Base-by-base conservation (phyloP, 1,140 invertebrate genomes). In the Drosophila gunungcola region DNA sequence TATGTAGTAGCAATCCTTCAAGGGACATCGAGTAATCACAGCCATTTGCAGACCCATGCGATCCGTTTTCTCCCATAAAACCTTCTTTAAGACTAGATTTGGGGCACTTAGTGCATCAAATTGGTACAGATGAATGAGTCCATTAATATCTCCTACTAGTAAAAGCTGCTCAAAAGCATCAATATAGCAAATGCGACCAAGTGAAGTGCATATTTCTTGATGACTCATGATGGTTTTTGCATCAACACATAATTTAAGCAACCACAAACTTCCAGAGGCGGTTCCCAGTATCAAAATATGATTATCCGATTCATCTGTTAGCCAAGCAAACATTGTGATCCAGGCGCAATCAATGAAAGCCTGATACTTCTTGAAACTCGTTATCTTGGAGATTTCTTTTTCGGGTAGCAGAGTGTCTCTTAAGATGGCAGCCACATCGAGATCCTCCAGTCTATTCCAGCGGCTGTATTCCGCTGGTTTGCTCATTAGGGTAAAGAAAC, bases 291-390 rank as follows among this genome's bases (percentile, higher is more conserved):
- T 25, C 9, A 91, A 57, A 6, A 4, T 13, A 16, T 43, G 32
- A 7, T n/a, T 2, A 38, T 55, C 10, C 1, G 63, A 29, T 6
- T 39, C 12, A 0, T 16, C 25, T 3, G 58, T 1, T n/a, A 73
- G 42, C 89, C 84, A 90, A 4, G 46, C 58, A 39, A 85, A 80
- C 68, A 77, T 77, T 0, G 89, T 91, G 13, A 89, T 89, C 84
- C 84, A 89, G 27, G 60, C 55, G 48, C 73, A 85, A 65, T 89
- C 65, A 6, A 89, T 49, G 1, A 27, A 65, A 0, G 51, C 51
- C 21, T 89, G 64, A 53, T 61, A 88, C 1, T 65, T 53, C 12
- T 21, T 7, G 36, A 89, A 88, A 7, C 16, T 68, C 21, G 45
- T 42, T 4, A 89, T 84, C 6, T 34, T 34, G 0, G 36, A 6